Base-by-base conservation (phyloP, 2,888 invertebrate species). In the Ligdia adustata region DNA sequence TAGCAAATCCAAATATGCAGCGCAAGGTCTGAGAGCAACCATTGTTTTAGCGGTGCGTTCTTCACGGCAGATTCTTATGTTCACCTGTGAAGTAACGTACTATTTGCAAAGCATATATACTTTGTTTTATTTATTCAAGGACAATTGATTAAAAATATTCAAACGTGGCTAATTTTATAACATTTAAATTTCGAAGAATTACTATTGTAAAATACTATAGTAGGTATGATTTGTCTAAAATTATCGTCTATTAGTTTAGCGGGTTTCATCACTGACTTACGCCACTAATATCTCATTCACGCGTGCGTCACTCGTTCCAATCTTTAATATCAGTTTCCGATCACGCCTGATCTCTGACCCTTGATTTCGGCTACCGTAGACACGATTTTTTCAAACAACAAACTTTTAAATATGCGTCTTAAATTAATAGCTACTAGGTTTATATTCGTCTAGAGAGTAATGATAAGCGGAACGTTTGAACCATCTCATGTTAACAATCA, bases 331-430 rank as follows among this genome's bases (percentile, higher is more conserved):
- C 87, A 86, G 81, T 85, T 86, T 85, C 82, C 72, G 80, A 86
- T 86, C 88, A 83, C 81, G 84, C 57, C 79, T 87, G 88, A 87
- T 83, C 89, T 84, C 73, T 69, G 89, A 89, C 89, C 89, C 85
- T 74, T 77, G 78, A 80, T 81, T 85, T 88, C 74, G 81, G 89
- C 89, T 90, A 88, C 89, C 72, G 89, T 87, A 75, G 73, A 72
- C 88, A 88, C 86, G 86, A 85, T 75, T 79, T 42, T 78, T 72
- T 72, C 59, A 52, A 47, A 59, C 50, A 45, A 31, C 43, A 37
- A 44, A 31, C 62, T 66, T 52, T 43, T 51, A 9, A 76, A 69
- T 72, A 44, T 64, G 51, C 20, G 53, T 66, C 60, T 54, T 74
- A 62, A 39, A n/a, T 7, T 3, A 6, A 38, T 55, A 38, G 13